Base-by-base conservation (phyloP, 1,140 invertebrate genomes). In the Ostrea edulis region DNA sequence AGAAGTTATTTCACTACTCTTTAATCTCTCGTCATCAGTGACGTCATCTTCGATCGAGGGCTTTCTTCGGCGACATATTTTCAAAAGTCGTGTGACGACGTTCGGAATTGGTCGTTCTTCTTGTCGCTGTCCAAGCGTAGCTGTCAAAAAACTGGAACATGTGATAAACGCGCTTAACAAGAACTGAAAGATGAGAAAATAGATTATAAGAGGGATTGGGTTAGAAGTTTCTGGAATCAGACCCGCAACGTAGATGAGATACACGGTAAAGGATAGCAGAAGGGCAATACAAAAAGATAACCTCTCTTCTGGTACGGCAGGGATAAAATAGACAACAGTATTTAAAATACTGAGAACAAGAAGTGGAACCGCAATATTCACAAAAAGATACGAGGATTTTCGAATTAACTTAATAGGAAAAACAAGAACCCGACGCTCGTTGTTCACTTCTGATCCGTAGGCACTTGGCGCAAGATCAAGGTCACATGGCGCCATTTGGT, bases 211-310 rank as follows among this genome's bases (percentile, higher is more conserved):
- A 11, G 68, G 68, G 35, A 77, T 25, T 35, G 68, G 68, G 5
- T 77, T 77, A 1, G 68, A 35, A 12, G 68, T 77, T 29, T 77
- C 68, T 14, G 68, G 68, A 35, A 77, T 77, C 14, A 77, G 29
- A 14, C 68, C 68, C 22, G 68, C 68, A 9, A 77, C 25, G 25
- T 77, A 77, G 25, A 77, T 77, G 12, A 77, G 68, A 35, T 77
- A 77, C 22, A 77, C 68, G 14, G 68, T 77, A 14, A 77, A 77
- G 14, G 68, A 77, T 17, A 77, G 68, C 9, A 77, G 68, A 77
- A 77, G 68, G 4, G 68, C 68, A 77, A 77, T 35, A 35, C 68
- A 77, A 77, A 77, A 77, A 2, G 68, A 77, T 25, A 77, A 29
- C 29, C 25, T 25, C 3, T 77, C 68, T 12, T 77, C 68, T 25